Base-by-base conservation (phyloP, 2,888 invertebrate species). In the Peribatodes rhomboidaria region DNA sequence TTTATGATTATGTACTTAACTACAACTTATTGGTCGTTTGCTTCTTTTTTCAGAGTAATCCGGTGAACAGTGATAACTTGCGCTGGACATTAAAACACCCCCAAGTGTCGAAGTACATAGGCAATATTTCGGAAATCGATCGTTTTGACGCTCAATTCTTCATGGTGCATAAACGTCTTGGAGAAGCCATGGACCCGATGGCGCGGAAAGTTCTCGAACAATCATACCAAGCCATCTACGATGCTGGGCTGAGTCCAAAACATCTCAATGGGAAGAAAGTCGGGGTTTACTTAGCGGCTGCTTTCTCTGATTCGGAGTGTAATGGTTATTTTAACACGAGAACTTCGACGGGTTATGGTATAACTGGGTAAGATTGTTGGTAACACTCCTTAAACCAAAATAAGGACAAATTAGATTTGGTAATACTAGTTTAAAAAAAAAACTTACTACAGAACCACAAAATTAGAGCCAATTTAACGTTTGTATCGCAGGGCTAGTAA, bases 131-230 rank as follows among this genome's bases (percentile, higher is more conserved):
- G 0, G 90, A 93, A 0, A 82, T 96, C 6, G 84, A 87, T 11
- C 94, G 94, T 69, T 97, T 97, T 73, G 96, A 96, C 80, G 95
- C 96, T 0, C 94, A 95, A 11, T 96, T 96, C 81, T 96, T 96
- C 76, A 96, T 95, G 22, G 94, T 96, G 7, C 95, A 95, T 77
- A 94, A 94, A 66, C 94, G 95, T 54, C 95, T 96, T 67, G 94
- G 94, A 0, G 67, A 71, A 20, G 68, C 57, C 20, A 88, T 86
- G 84, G 90, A 89, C 33, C 68, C 84, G 0, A 95, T 96, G 92
- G 94, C 95, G 0, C 90, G 97, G 55, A 94, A 97, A 69, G 82
- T 97, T 20, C 90, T 97, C 59, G 97, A 96, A 81, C 94, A 95
- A 1, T 91, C 96, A 0, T 96, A 95, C 77, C 96, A 97, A 81